Evolutionary conservation across 2,113 vertebrate genomes (phyloP), one percentile per base, ranked within the genome.

Genomic region (Cryptomyrus ogoouensis): DNA sequence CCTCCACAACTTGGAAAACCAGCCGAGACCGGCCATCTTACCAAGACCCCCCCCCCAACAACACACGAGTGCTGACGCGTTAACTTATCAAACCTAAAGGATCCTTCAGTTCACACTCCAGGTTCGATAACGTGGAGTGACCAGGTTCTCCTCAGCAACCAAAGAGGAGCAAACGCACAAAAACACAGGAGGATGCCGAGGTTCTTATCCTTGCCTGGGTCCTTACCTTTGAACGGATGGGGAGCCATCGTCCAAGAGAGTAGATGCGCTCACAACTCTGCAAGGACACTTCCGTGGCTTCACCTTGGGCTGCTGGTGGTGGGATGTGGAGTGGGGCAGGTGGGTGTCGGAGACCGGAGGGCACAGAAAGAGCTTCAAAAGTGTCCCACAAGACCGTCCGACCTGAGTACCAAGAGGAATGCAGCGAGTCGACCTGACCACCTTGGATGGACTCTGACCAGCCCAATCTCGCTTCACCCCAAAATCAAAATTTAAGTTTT

Each of bases 211-310:
- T 44, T 86, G 44, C 12, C 5, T 7, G 50, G 21, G 3, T 44
- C 42, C 93, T 94, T 94, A 96, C 96, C 95, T 96, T 95, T 94
- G 93, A 95, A 94, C 89, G 93, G 93, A 91, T 93, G 93, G 91
- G 93, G 96, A 93, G 96, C 96, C 96, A 96, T 96, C 83, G 91
- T 94, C 94, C 50, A 58, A 83, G 62, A 90, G 87, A 77, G 87
- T 83, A 58, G 89, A 39, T 39, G 35, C 7, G 24, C 31, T 90
- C 46, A n/a, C 46, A 53, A 58, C 24, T 88, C 17, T 1, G 66
- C 42, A 44, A 58, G 83, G 39, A 56, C 35, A 31, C 44, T 66
- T 21, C 83, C 42, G 52, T 70, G 52, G 2, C 58, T 91, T 89
- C 89, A 91, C 91, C 83, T 90, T 89, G 87, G 52, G 53, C 74